Evolutionary conservation across 2,113 vertebrate species (phyloP).

Genomic region (Trogon surrucura): DNA sequence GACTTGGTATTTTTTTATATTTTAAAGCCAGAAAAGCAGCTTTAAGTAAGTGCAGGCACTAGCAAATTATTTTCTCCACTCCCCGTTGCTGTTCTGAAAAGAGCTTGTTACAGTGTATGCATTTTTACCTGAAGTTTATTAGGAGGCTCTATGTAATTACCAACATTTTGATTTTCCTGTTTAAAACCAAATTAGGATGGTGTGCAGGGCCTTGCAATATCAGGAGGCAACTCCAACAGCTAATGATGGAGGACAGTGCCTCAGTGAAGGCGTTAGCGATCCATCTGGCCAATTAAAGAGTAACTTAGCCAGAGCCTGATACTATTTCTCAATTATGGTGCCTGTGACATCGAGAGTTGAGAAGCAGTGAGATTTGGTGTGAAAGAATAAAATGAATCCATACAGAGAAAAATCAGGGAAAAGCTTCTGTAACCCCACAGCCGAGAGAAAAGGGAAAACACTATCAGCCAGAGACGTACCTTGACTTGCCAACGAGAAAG

Average conservation of each 20-base stretch:
- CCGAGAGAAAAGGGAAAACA: neutral
- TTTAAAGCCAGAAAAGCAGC: constrained; percentile 64
- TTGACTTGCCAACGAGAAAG: neutral
- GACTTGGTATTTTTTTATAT: constrained; percentile 48
- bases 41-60: constrained; percentile 61
- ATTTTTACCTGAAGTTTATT: constrained; percentile 60
- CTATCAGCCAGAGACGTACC: neutral
- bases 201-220: constrained; percentile 22
- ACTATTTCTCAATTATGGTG: constrained; percentile 36
- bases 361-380: neutral
- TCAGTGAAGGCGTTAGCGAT: neutral
- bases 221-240: constrained; percentile 18
- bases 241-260: constrained; percentile 24
- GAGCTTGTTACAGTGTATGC: constrained; percentile 30
- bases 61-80: constrained; percentile 47
- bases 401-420: neutral
- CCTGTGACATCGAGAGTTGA: neutral
- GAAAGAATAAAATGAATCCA: neutral
- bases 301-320: neutral
- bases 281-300: constrained; percentile 45
- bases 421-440: neutral
- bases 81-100: constrained; percentile 10
- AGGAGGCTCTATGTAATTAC: constrained; percentile 45
- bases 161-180: constrained; percentile 47
- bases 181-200: constrained; percentile 60